Evolutionary conservation across 1,140 invertebrate genomes (phyloP), one percentile per base, ranked within the genome.

Genomic region (Palaemon carinicauda): DNA sequence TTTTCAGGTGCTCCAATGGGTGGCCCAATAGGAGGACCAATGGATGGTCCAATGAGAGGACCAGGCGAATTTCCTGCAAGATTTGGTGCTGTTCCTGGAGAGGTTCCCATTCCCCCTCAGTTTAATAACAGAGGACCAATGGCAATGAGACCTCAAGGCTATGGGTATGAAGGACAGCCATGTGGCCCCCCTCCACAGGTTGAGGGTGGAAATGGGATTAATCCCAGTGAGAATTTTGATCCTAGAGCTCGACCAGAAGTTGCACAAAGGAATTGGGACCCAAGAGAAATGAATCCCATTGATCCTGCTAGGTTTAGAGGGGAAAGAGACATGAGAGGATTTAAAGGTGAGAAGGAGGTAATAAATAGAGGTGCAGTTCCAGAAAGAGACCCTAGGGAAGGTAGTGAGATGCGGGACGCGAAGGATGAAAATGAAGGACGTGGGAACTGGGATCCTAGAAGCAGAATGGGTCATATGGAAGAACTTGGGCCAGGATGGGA

Each of bases 51-150:
- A 10, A 12, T 65, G 14, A 83, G 81, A 52, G 71, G 19, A 21
- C 53, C 69, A 24, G 80, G 78, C 1, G 78, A 74, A 52, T 33
- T 24, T 10, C 60, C 77, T 60, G 24, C 33, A 21, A 51, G 41
- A n/a, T 56, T 19, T 73, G 77, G 56, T 50, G 87, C 80, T 21
- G 65, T 85, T 3, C 50, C 80, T 24, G 60, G 82, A 9, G 87
- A 88, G 50, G 82, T 65, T 74, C 87, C 87, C 12, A 41, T 41
- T 5, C 41, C 41, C 5, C 41, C 41, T 41, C 41, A 41, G 41
- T 56, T 56, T 71, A 9, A n/a, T 21, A 78, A 52, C 3, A 65
- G 84, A 74, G 77, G 77, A 29, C 73, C 80, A 65, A 7, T 21
- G 27, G 27, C 52, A 10, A 86, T 77, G 19, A 80, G 53, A 15